Percentiles rank a stretch among this genome's conserved stretches.
These are phyloP conservation scores for Acanthosepion esculentum DNA, from an alignment of 2,888 invertebrate species.

Conservation along the genomic window DNA sequence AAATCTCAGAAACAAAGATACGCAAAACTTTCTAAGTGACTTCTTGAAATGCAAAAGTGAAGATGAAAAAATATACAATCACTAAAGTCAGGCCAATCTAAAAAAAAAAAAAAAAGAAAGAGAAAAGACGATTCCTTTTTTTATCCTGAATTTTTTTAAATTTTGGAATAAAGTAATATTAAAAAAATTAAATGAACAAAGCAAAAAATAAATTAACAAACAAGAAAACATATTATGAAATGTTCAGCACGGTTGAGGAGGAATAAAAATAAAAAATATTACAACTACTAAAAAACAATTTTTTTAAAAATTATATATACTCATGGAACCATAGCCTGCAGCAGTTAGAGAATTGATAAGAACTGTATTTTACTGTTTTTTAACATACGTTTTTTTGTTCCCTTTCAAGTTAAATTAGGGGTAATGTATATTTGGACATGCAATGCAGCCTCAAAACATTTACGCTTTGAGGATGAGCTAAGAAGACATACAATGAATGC, in stretches of 20 bases:
- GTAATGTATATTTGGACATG: conserved; percentile 33
- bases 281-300: background rate
- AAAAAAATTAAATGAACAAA: background rate
- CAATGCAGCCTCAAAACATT: conserved; percentile 33
- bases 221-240: background rate
- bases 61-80: background rate
- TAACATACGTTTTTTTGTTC: background rate
- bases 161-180: background rate
- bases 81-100: background rate
- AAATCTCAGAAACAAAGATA: background rate
- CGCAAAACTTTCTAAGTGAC: background rate
- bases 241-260: background rate
- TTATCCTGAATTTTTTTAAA: background rate
- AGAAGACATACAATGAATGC: conserved; percentile 1
- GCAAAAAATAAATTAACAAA: background rate
- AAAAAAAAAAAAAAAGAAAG: background rate
- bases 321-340: background rate
- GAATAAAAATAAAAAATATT: background rate
- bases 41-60: conserved; percentile 33
- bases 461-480: conserved; percentile 21
- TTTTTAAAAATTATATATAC: background rate
- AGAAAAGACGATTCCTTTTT: background rate
- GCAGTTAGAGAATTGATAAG: conserved; percentile 18
- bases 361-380: background rate
- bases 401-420: conserved; percentile 33